Evolutionary conservation across 2,888 invertebrate species (phyloP), one percentile per base, ranked within the genome.

Genomic region (Acrobasis repandana): DNA sequence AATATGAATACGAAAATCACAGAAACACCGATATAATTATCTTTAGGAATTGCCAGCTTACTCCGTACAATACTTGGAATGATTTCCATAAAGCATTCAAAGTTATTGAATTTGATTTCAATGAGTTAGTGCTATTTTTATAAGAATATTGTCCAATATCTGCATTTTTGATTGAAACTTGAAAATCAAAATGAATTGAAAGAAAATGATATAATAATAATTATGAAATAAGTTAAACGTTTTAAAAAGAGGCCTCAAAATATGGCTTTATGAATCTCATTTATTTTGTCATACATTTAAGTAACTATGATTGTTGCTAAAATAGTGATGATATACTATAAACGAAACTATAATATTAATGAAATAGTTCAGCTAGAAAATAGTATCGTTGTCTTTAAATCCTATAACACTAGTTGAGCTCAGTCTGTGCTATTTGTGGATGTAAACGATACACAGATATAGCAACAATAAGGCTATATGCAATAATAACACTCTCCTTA

Each of bases 51-150:
- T 60, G 60, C 60, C 47, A 54, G 11, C 46, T 43, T 50, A 20
- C 49, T 49, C 49, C 50, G 59, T 67, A 68, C 66, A 67, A 68
- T 63, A 71, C 67, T 68, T 65, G 50, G 46, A 63, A 65, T 47
- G 9, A n/a, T 43, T 58, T 51, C 48, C 15, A 34, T 20, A 33
- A 49, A 18, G 18, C 34, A 58, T 14, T 10, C 47, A 36, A 33
- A 28, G 9, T 56, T 15, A 36, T 38, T 49, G 49, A 58, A 58
- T 34, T 47, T 16, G 9, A 15, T 48, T 48, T 57, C 16, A 48
- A 57, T 57, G 47, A 48, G 6, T 18, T 48, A 54, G 15, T 20
- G 57, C 15, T 18, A 33, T 43, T 47, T 54, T 48, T 20, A 14
- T 14, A 14, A 58, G n/a, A 36, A 50, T 38, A 38, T 50, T 49